Evolutionary conservation across 2,888 invertebrate genomes (phyloP).

Genomic region (Sturmia bella): DNA sequence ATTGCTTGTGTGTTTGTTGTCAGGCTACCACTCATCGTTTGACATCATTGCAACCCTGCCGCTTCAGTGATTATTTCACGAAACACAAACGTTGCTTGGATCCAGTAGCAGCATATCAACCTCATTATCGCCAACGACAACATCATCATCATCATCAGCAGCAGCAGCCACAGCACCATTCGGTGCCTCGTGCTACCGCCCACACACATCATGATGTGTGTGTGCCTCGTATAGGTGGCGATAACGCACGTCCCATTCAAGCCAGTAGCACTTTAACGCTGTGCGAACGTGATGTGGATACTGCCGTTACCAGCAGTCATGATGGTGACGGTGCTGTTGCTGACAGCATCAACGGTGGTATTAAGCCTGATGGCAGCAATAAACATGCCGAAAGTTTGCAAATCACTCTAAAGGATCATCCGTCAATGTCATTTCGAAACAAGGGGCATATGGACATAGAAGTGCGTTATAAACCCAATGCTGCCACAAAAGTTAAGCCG

Average conservation of each 20-base stretch:
- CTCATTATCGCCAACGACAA: constrained; percentile 73
- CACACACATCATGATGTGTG: constrained; percentile 72
- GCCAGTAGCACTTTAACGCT: constrained; percentile 76
- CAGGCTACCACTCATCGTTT: constrained; percentile 76
- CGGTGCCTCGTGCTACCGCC: constrained; percentile 67
- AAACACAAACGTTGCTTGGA: constrained; percentile 78
- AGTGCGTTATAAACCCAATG: constrained; percentile 85
- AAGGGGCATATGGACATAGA: constrained; percentile 86
- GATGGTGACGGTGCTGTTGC: constrained; percentile 67
- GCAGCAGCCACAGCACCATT: constrained; percentile 56
- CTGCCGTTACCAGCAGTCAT: constrained; percentile 67
- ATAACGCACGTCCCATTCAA: constrained; percentile 57
- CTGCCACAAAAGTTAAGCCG: constrained; percentile 79
- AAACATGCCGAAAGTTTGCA: constrained; percentile 78
- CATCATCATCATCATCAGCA: constrained; percentile 67
- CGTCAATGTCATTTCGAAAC: constrained; percentile 85
- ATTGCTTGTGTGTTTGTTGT: constrained; percentile 4
- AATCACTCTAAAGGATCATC: constrained; percentile 84
- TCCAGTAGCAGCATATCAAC: constrained; percentile 74
- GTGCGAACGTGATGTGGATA: constrained; percentile 75
- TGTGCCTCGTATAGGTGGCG: constrained; percentile 74
- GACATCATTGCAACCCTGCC: constrained; percentile 78
- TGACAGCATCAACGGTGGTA: constrained; percentile 66
- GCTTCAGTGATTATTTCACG: constrained; percentile 79
- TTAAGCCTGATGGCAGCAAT: constrained; percentile 72